Percentiles rank a stretch among this genome's conserved stretches.
Conservation (phyloP, 2,113 vertebrate species). For the Opisthocomus hoazin region DNA sequence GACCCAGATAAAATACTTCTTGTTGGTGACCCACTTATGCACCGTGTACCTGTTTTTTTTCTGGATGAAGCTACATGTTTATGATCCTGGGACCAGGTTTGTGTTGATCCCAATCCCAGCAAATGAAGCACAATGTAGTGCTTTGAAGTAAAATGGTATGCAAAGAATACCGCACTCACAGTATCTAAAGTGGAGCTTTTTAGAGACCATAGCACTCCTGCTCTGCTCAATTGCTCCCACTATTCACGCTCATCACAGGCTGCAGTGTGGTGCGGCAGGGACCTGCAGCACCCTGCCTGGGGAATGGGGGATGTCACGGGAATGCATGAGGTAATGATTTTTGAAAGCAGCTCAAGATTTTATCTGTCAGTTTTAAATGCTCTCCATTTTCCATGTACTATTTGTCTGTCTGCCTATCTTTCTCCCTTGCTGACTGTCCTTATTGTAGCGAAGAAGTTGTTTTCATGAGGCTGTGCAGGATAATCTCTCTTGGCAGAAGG, state of each 20-base stretch:
- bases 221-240: background rate
- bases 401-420: background rate
- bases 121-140: background rate
- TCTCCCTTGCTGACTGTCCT: background rate
- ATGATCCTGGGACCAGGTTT: background rate
- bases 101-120: background rate
- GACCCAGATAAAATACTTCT: background rate
- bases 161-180: background rate
- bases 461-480: background rate
- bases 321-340: background rate
- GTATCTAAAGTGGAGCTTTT: background rate
- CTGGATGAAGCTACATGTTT: background rate
- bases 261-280: background rate
- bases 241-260: background rate
- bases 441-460: background rate
- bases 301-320: background rate
- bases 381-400: background rate
- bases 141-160: background rate
- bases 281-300: background rate
- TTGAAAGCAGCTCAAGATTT: background rate
- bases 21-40: background rate
- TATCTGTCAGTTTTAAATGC: background rate
- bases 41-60: background rate
- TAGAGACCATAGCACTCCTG: background rate
- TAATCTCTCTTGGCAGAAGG: background rate